Base-by-base conservation (phyloP, 2,113 vertebrate species). In the Odobenus rosmarus region DNA sequence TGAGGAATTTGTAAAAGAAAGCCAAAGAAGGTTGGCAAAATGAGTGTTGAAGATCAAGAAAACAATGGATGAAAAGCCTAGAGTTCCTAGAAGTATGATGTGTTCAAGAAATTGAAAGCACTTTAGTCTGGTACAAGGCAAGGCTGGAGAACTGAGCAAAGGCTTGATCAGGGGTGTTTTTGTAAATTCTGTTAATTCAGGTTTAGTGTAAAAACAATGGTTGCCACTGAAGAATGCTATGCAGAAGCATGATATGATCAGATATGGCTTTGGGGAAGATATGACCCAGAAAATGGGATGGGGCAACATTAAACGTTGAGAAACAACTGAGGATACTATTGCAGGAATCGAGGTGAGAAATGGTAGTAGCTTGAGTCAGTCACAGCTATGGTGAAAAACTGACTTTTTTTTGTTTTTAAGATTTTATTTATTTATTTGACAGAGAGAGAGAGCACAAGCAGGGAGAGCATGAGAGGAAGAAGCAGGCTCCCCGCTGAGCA, bases 41-140 rank as follows among this genome's bases (percentile, higher is more conserved):
- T 89, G 12, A 74, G 2, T 69, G 1, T 36, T 85, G 14, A 51
- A 55, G 4, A 83, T 74, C 33, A 81, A 93, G 64, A 46, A 87
- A 82, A 96, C 7, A 74, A 23, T 28, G 24, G n/a, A 74, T 16
- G 26, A 53, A 81, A 88, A 67, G 4, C 2, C 26, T 28, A 82
- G 72, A 77, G 15, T 79, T 91, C 69, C 55, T 42, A 83, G 36
- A 83, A 87, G 87, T 36, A 84, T 1, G 4, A 87, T 51, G 18
- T 59, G 26, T 88, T 93, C 26, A 82, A 95, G 46, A 90, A 93
- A 71, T 4, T 74, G 23, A 89, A 89, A 90, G n/a, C 26, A 92
- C 28, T 86, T 88, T 26, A 39, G 15, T 79, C 10, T 64, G 59
- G 15, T 23, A 57, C 13, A 93, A 82, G n/a, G 2, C 12, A 62